A percentile compares a stretch with the other conserved stretches of the same genome.
phyloP scores from a whole-genome alignment of 64 coral and sea anemone species.

The Trachythela sp. region DNA sequence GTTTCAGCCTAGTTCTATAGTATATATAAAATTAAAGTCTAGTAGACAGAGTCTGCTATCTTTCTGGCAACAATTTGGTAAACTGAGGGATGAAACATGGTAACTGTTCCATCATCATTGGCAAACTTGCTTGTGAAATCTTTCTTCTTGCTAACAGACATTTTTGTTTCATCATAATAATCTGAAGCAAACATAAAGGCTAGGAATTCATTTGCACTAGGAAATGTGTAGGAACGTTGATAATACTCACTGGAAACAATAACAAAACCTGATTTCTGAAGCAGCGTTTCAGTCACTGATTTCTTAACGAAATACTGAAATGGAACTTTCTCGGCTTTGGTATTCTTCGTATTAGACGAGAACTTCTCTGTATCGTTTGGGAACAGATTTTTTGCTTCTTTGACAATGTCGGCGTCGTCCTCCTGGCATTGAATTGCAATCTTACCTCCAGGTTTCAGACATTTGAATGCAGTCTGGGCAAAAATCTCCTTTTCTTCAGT shows the following conservation, averaged over 20 bases:
- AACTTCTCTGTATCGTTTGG: not conserved
- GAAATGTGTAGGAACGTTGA: not conserved
- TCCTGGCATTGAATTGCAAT: not conserved
- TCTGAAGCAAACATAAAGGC: not conserved
- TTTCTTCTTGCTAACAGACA: too few relatives aligned
- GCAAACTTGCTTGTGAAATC: too few relatives aligned
- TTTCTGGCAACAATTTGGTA: too few relatives aligned
- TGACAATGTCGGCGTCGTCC: too few relatives aligned
- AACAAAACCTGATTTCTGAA: not conserved
- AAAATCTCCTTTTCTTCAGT: not conserved
- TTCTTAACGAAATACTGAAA: not conserved
- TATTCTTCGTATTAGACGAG: too few relatives aligned
- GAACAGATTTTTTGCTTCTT: not conserved
- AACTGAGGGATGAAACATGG: too few relatives aligned
- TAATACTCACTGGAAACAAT: not conserved
- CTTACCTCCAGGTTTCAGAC: not conserved
- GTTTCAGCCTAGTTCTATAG: too few relatives aligned
- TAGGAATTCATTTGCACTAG: not conserved
- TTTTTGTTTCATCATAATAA: not conserved
- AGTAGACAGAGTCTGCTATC: too few relatives aligned
- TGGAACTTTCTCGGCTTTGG: not conserved
- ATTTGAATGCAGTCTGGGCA: not conserved
- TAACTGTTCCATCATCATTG: too few relatives aligned
- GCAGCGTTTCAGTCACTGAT: not conserved
- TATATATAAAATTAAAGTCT: too few relatives aligned